Evolutionary conservation across 2,888 invertebrate genomes (phyloP).

Genomic region (Pogonocherus hispidulus): DNA sequence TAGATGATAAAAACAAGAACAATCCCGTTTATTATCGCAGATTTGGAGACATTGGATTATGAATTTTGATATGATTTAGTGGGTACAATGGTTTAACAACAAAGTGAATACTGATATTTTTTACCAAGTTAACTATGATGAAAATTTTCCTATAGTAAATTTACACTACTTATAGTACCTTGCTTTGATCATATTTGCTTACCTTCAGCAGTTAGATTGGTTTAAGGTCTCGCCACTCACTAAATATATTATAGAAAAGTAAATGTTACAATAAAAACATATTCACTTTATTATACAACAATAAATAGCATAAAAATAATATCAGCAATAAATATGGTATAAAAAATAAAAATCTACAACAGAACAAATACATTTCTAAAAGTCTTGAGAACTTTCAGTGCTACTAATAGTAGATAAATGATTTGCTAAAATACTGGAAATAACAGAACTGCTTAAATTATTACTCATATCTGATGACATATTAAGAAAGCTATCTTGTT

Average conservation of each 20-base stretch:
- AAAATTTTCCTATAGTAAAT: too few species aligned
- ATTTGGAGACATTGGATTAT: too few species aligned
- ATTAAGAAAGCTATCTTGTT: constrained; percentile 60
- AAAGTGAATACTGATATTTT: too few species aligned
- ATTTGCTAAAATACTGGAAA: constrained; percentile 65
- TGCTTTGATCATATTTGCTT: too few species aligned
- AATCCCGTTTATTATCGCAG: too few species aligned
- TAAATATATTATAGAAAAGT: neutral
- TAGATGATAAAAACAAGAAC: too few species aligned
- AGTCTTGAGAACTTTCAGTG: constrained; percentile 65
- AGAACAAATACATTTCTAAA: constrained; percentile 46
- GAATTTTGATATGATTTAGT: too few species aligned
- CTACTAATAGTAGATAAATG: constrained; percentile 55
- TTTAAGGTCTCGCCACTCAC: too few species aligned
- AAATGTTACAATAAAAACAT: constrained; percentile 11
- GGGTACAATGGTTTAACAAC: too few species aligned
- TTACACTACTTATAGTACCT: too few species aligned
- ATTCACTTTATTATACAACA: constrained; percentile 6
- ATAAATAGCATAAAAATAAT: constrained; percentile 21
- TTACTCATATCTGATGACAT: constrained; percentile 66
- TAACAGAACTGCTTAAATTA: constrained; percentile 66
- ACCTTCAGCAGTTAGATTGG: too few species aligned
- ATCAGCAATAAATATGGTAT: neutral
- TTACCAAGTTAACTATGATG: too few species aligned
- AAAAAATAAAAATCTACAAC: constrained; percentile 14